Base-by-base conservation (phyloP, 2,113 vertebrate species). In the Gadus macrocephalus region DNA sequence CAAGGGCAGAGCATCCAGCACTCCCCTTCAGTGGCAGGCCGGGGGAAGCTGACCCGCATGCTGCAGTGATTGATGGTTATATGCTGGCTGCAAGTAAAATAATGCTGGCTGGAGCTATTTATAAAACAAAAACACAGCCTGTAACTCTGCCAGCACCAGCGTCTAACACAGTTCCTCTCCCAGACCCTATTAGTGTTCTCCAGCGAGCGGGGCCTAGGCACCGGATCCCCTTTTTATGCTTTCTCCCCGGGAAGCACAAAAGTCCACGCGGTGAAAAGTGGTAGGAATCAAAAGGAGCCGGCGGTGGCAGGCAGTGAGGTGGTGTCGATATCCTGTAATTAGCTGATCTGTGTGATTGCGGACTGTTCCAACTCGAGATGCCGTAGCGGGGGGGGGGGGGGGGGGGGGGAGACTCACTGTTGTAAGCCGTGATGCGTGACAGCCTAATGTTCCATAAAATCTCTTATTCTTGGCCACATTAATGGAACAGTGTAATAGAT, bases 21-120 rank as follows among this genome's bases (percentile, higher is more conserved):
- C 72, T 79, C 66, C 73, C 78, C 85, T 84, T 81, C 42, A 72
- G 73, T 78, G 83, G 79, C 42, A 86, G 80, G 69, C 67, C 75
- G 73, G 79, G 19, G 19, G 64, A 78, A 70, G 71, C 72, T 64
- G 31, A 80, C 75, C 74, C 28, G 74, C 31, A 71, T 31, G 72
- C 68, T 8, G 73, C 69, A 68, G 75, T 91, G 90, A 92, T 92
- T 90, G 90, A 92, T 90, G 88, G 90, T 90, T 88, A 89, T 87
- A 82, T 84, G 87, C 89, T 81, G 85, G 86, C 85, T 73, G 84
- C 79, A 77, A 86, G 83, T 86, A 81, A 85, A 90, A 90, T 90
- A 92, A 91, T 83, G 80, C 86, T 80, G 79, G 82, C 85, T 81
- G 77, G 74, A 81, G 86, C 89, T 91, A 92, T 92, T 92, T 91